Evolutionary conservation across 2,888 invertebrate species (phyloP), one percentile per base, ranked within the genome.

Genomic region (Drosophila cracens): DNA sequence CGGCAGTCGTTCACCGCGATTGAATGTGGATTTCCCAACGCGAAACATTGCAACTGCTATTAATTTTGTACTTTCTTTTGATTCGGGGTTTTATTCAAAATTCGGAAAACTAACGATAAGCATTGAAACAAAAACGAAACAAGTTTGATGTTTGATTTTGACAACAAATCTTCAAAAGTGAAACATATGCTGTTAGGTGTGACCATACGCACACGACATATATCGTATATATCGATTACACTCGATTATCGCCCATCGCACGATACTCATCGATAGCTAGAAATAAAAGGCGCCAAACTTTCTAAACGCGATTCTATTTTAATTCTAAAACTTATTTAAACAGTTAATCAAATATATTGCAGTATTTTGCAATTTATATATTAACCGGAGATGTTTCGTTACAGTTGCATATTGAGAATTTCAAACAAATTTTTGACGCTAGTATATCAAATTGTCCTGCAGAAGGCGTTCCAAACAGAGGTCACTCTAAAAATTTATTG

Each of bases 401-500:
- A 62, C 36, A 67, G 33, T 59, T 79, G 46, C 76, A 78, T 52
- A 79, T 53, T 72, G 76, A 79, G 64, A 72, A 75, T 79, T 79
- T 67, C 18, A 62, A 64, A 52, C 33, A 67, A 67, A 52, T 38
- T 36, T 33, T 40, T 59, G 46, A 66, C 6, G 51, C 48, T 38
- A 46, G 18, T 25, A 49, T 62, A 43, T 66, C 79, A 57, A 70
- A 70, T 58, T 71, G 31, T 58, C 21, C 36, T 33, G 48, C 21
- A 62, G 29, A 29, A n/a, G 21, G 61, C 52, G 48, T 46, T 18
- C 29, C 34, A 49, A n/a, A 53, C 34, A 25, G n/a, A 10, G 21
- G 16, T 52, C 2, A 8, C 16, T 70, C 93, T 96, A 97, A 93
- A 98, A 99, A 94, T 99, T 99, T 94, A 99, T 99, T 40, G 99